Evolutionary conservation across 2,888 invertebrate species (phyloP), one percentile per base, ranked within the genome.

Genomic region (Pogonocherus hispidulus): DNA sequence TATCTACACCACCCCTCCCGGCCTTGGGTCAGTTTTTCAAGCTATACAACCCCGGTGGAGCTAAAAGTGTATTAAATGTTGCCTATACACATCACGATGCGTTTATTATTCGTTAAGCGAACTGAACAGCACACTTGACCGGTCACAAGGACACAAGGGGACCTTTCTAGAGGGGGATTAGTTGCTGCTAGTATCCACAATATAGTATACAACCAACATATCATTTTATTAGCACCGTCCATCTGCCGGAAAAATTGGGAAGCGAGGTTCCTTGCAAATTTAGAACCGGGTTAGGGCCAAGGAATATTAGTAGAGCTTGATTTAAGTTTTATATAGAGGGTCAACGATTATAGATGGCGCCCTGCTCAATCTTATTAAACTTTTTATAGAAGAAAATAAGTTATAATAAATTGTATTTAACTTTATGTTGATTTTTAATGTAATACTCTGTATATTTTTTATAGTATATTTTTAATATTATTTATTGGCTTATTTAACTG

Each of bases 61-160:
- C 32, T 52, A 18, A 16, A 19, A 16, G 14, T 32, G 52, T 35
- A 32, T 52, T 32, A 32, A 52, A 32, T 52, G 52, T 52, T 52
- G 52, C 52, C 52, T 52, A 49, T 11, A 52, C 23, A 14, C 23
- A n/a, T 14, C 23, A 51, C 23, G 23, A 32, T 32, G 32, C 32
- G 32, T 32, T 51, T 51, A 14, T 51, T 51, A 23, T 51, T 51
- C 49, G 5, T 51, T 23, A 23, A 23, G n/a, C 19, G 8, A 19
- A 19, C 32, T 22, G 22, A 41, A n/a, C 49, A 16, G 11, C 32
- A 32, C 52, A 52, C 52, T 52, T 52, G 18, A 52, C 6, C 18
- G 32, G 32, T 16, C 19, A 52, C 16, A 52, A 35, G 32, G 52
- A 32, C 32, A 27, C 51, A 16, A 27, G 16, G n/a, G n/a, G 9